Evolutionary conservation across 2,113 vertebrate species (phyloP).

Genomic region (Eublepharis macularius): DNA sequence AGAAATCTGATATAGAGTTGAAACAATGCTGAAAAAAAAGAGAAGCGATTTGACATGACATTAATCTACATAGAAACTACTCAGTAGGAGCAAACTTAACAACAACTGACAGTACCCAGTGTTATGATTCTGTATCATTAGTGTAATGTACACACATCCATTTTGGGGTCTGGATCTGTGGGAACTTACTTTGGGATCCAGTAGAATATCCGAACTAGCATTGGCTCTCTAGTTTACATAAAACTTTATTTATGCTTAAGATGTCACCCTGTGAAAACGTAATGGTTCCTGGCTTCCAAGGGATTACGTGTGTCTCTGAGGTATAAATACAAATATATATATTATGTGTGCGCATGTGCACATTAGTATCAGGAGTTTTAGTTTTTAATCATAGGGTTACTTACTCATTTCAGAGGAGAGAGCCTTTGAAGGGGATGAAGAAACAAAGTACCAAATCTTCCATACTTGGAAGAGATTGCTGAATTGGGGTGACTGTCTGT

Average conservation of each 20-base stretch:
- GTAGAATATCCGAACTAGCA: neutral
- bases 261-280: neutral
- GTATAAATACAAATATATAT: neutral
- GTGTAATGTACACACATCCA: too few species aligned
- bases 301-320: too few species aligned
- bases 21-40: too few species aligned
- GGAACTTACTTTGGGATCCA: neutral
- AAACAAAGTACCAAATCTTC: neutral
- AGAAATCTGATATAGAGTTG: too few species aligned
- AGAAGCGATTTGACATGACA: too few species aligned
- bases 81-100: too few species aligned
- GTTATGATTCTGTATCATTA: neutral
- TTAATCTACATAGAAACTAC: too few species aligned
- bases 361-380: neutral
- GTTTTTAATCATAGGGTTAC: neutral
- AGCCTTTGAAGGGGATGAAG: neutral
- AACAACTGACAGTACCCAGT: too few species aligned
- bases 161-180: neutral
- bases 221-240: neutral
- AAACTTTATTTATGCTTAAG: neutral
- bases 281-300: neutral
- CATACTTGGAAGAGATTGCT: constrained; percentile 14
- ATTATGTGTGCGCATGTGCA: too few species aligned
- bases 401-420: neutral
- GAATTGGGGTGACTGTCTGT: neutral